Evolutionary conservation across 2,888 invertebrate genomes (phyloP).

Genomic region (Endomychus coccineus): DNA sequence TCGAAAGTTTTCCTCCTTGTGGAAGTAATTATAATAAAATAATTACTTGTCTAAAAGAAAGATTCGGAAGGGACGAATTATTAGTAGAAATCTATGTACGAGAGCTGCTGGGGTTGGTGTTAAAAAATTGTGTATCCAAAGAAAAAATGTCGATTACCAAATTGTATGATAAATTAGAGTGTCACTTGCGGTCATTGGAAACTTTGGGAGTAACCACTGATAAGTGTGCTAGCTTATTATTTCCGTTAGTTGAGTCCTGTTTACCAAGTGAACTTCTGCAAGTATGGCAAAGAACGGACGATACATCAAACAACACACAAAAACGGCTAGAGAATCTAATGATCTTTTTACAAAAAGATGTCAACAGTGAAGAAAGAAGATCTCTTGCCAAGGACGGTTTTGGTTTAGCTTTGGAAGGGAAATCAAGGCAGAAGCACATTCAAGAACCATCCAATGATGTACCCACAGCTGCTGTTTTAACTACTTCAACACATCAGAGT

Average conservation of each 20-base stretch:
- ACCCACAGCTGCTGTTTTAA: no score
- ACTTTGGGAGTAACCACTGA: conserved; percentile 26
- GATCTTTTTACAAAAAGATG: no score
- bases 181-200: conserved; percentile 27
- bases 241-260: conserved; percentile 31
- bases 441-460: no score
- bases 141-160: background rate
- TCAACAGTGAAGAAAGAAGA: no score
- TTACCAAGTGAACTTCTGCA: conserved; percentile 26
- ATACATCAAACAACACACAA: no score
- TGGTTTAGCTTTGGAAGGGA: no score
- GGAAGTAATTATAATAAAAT: background rate
- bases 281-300: no score
- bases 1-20: conserved; percentile 1
- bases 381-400: no score
- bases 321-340: no score
- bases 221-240: conserved; percentile 29
- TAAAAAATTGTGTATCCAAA: background rate
- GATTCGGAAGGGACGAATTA: background rate
- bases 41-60: background rate
- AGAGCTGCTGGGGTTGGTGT: background rate
- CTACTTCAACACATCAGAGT: no score
- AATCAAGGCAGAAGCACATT: no score
- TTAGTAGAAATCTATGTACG: background rate
- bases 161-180: conserved; percentile 25